phyloP scores from a whole-genome alignment of 2,113 vertebrate species.

The Macroglossus sobrinus region DNA sequence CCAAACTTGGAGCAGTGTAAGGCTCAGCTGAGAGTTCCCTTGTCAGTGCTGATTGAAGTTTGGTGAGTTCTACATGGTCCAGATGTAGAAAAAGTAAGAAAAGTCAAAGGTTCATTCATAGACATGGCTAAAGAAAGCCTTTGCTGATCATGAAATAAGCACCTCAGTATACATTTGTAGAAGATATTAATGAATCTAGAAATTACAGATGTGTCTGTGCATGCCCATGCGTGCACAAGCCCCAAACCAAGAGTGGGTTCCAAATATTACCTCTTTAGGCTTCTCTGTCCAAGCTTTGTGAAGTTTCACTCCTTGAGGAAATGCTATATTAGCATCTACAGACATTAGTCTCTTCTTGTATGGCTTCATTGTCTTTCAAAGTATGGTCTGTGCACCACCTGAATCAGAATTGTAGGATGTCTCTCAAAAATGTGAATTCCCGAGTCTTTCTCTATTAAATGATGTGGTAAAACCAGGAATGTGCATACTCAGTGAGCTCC shows the following conservation, averaged over 20 bases:
- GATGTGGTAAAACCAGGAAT: background rate
- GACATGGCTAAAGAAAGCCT: background rate
- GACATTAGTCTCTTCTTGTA: background rate
- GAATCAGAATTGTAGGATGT: background rate
- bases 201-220: background rate
- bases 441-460: background rate
- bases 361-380: background rate
- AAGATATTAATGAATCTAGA: background rate
- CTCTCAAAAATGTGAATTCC: background rate
- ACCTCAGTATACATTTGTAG: background rate
- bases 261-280: background rate
- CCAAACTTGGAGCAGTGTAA: background rate
- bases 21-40: background rate
- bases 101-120: background rate
- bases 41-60: background rate
- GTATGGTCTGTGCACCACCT: background rate
- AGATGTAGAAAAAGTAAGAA: background rate
- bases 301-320: background rate
- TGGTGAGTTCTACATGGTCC: background rate
- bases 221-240: background rate
- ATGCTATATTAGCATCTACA: background rate
- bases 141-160: background rate
- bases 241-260: background rate
- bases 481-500: background rate
- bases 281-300: background rate